These are phyloP conservation scores for Notechis scutatus DNA, from an alignment of 2,113 vertebrate species.

Conservation along the genomic window DNA sequence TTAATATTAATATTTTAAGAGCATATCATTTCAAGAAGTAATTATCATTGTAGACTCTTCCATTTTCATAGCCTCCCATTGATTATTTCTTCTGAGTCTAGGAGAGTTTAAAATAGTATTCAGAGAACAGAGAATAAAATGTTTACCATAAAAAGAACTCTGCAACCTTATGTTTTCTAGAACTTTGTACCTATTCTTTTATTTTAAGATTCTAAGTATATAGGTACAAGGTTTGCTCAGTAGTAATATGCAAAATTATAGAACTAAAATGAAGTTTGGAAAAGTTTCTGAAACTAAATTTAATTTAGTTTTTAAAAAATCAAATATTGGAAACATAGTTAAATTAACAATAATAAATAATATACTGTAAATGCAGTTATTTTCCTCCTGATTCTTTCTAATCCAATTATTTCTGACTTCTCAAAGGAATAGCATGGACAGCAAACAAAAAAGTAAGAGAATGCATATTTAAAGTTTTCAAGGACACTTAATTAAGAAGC, in stretches of 20 bases:
- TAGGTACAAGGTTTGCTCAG: neutral
- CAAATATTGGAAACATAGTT: neutral
- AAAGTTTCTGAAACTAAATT: conserved; percentile 3
- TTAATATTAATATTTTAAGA: neutral
- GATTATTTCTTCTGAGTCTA: neutral
- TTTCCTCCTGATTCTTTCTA: neutral
- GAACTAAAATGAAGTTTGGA: neutral
- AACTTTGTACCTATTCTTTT: neutral
- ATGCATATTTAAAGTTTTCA: neutral
- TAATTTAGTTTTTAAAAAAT: neutral
- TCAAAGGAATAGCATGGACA: neutral
- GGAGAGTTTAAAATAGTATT: neutral
- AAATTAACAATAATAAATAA: neutral
- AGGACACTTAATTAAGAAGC: neutral
- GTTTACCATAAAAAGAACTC: neutral
- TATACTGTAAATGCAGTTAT: neutral
- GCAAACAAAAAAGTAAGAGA: neutral
- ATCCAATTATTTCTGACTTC: no score
- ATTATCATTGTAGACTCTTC: neutral
- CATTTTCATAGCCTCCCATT: neutral
- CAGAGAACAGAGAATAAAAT: neutral
- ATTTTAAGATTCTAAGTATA: neutral
- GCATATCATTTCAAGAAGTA: neutral
- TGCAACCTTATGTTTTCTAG: neutral
- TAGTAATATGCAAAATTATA: neutral